A percentile compares a stretch with the other conserved stretches of the same genome.
phyloP scores from a whole-genome alignment of 2,888 invertebrate species.

The Scaptomyza cyrtandrae region DNA sequence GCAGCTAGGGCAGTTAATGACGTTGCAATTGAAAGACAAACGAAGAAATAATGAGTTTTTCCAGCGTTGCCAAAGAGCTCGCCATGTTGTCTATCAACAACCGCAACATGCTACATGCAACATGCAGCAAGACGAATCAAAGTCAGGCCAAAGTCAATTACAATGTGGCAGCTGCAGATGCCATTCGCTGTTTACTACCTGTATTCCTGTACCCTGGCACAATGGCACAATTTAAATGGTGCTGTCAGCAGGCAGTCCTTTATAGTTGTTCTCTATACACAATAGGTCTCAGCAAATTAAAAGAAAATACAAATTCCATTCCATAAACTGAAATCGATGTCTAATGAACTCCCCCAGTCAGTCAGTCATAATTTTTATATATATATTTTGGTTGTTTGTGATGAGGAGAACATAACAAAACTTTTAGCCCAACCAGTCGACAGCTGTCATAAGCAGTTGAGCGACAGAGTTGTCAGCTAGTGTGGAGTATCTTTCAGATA shows the following conservation, averaged over 20 bases:
- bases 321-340: constrained; percentile 50
- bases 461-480: constrained; percentile 62
- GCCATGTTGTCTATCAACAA: constrained; percentile 73
- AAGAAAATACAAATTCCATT: constrained; percentile 65
- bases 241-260: constrained; percentile 70
- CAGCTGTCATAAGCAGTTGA: constrained; percentile 73
- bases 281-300: constrained; percentile 61
- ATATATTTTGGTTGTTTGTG: background rate
- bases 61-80: constrained; percentile 57
- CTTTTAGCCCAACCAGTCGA: constrained; percentile 51
- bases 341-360: constrained; percentile 58
- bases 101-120: constrained; percentile 60
- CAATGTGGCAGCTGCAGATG: constrained; percentile 55
- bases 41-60: constrained; percentile 74
- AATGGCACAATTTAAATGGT: constrained; percentile 69
- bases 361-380: constrained; percentile 25
- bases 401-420: constrained; percentile 42
- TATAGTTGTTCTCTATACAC: constrained; percentile 18
- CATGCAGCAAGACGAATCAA: constrained; percentile 43
- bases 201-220: constrained; percentile 39
- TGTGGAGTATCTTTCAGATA: constrained; percentile 59
- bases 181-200: constrained; percentile 32
- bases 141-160: constrained; percentile 67
- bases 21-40: constrained; percentile 77
- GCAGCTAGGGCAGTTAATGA: constrained; percentile 68